A percentile compares a stretch with the other conserved stretches of the same genome.
phyloP scores from a whole-genome alignment of 2,797 vertebrate genomes.

The Gymnocypris eckloni region DNA sequence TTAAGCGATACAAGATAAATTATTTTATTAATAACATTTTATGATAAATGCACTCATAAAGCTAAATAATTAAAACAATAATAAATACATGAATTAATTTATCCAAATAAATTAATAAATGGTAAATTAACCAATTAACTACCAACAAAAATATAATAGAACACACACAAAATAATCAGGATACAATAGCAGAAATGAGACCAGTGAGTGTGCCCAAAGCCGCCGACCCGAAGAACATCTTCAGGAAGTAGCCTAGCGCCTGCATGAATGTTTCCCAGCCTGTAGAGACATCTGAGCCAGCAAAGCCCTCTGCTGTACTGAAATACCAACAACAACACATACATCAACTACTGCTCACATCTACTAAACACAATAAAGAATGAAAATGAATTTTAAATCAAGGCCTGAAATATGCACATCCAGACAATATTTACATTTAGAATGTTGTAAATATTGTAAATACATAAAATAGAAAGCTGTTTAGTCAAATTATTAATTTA shows the following conservation, averaged over 20 bases:
- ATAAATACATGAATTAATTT: too few relatives aligned
- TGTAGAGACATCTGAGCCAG: constrained; percentile 85
- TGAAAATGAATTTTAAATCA: neutral
- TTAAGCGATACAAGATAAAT: too few relatives aligned
- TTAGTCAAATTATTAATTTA: neutral
- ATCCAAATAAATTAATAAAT: too few relatives aligned
- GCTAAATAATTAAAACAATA: too few relatives aligned
- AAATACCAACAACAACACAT: constrained; percentile 60
- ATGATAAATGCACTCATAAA: too few relatives aligned
- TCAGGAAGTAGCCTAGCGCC: constrained; percentile 93
- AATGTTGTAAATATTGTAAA: neutral
- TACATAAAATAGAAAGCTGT: too few relatives aligned
- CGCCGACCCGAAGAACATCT: constrained; percentile 99
- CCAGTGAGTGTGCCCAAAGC: constrained; percentile 96
- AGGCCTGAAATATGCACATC: neutral
- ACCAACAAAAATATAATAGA: too few relatives aligned
- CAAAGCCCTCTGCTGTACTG: constrained; percentile 97
- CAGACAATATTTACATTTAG: neutral
- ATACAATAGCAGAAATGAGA: constrained; percentile 98
- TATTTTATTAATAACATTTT: too few relatives aligned
- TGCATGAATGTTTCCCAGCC: constrained; percentile 96
- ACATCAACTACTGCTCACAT: neutral
- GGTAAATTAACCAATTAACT: too few relatives aligned
- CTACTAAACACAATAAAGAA: neutral
- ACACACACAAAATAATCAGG: constrained; percentile 68